Conservation (phyloP, 2,113 vertebrate genomes). For the Ciconia maguari region DNA sequence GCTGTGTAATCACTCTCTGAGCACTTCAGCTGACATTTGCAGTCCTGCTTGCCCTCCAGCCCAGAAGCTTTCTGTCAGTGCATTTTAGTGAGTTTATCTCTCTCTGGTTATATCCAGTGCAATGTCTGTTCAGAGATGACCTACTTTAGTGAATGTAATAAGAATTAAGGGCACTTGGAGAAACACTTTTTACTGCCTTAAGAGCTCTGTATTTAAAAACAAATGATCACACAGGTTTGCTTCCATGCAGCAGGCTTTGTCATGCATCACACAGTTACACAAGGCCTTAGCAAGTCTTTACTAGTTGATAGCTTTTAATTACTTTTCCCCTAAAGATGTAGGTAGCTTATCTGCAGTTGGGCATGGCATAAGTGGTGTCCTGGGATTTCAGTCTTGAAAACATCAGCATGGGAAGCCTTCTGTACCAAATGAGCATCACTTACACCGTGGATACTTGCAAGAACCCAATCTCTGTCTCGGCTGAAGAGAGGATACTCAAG, state of each 20-base stretch:
- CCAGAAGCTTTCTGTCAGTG: slow-evolving; percentile 72
- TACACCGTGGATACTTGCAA: not conserved
- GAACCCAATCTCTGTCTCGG: not conserved
- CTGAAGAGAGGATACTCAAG: not conserved
- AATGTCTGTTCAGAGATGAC: slow-evolving; percentile 38
- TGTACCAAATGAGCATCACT: not conserved
- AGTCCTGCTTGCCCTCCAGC: not conserved
- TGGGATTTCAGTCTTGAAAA: not conserved
- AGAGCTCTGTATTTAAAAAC: not conserved
- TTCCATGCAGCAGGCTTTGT: slow-evolving; percentile 14
- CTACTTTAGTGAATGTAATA: slow-evolving; percentile 20
- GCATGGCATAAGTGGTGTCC: not conserved
- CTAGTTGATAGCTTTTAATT: not conserved
- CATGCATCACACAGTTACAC: slow-evolving; percentile 24
- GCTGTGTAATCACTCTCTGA: not conserved
- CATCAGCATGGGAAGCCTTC: not conserved
- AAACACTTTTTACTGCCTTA: not conserved
- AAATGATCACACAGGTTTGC: not conserved
- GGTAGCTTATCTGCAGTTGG: not conserved
- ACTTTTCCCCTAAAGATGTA: not conserved
- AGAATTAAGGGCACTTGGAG: not conserved
- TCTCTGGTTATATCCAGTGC: slow-evolving; percentile 31
- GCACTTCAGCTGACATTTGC: not conserved
- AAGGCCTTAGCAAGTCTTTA: not conserved
- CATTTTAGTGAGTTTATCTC: slow-evolving; percentile 62